phyloP scores from a whole-genome alignment of 2,888 invertebrate species.

The Thera britannica region DNA sequence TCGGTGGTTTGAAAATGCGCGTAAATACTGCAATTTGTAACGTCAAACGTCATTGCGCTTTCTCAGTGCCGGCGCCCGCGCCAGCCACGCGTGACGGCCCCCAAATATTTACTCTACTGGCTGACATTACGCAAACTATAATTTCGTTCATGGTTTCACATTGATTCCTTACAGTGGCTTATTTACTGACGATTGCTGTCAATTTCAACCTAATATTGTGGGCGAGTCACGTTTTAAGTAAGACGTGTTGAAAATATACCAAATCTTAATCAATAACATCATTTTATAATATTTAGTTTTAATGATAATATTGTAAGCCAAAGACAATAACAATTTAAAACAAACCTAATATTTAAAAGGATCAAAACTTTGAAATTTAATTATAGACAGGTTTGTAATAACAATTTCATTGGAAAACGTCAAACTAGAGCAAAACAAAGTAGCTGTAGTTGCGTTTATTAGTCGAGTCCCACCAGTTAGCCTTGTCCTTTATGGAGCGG shows the following conservation, averaged over 20 bases:
- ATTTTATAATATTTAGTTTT: too few relatives aligned
- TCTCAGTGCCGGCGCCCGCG: constrained; percentile 19
- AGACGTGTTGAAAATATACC: constrained; percentile 3
- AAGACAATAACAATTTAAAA: too few relatives aligned
- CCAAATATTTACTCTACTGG: constrained; percentile 56
- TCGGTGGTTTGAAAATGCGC: too few relatives aligned
- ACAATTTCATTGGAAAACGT: constrained; percentile 16
- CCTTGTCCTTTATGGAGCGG: constrained; percentile 65
- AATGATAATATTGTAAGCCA: too few relatives aligned
- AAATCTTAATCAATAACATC: background rate
- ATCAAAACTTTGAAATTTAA: background rate
- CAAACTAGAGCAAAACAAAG: constrained; percentile 23
- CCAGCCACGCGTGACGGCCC: constrained; percentile 57
- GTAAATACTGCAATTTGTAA: background rate
- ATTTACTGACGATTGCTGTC: constrained; percentile 9
- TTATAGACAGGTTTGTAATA: background rate
- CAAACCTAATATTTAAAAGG: too few relatives aligned
- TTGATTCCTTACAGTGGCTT: constrained; percentile 23
- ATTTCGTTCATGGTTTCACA: constrained; percentile 45
- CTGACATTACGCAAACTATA: constrained; percentile 46
- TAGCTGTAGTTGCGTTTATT: constrained; percentile 40
- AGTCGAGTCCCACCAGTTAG: constrained; percentile 53
- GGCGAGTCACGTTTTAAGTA: constrained; percentile 15
- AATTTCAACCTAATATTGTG: constrained; percentile 17
- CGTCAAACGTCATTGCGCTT: background rate